These are phyloP conservation scores for Littorina saxatilis DNA, from an alignment of 1,140 invertebrate genomes.

Conservation along the genomic window DNA sequence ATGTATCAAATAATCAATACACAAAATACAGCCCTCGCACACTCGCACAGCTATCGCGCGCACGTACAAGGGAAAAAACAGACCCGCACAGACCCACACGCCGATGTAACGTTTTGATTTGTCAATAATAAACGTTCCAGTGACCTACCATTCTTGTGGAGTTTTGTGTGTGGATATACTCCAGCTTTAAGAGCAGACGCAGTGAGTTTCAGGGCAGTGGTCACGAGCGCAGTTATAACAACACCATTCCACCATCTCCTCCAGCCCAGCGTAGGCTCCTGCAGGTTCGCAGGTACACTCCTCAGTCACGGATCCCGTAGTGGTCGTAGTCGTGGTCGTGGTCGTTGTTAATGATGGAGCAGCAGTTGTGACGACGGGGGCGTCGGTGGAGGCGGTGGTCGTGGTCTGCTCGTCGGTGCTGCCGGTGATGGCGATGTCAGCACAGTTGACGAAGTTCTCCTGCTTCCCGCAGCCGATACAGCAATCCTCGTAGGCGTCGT, in stretches of 20 bases:
- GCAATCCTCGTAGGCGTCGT: constrained; percentile 40
- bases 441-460: constrained; percentile 83
- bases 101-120: no score
- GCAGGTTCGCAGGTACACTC: no score
- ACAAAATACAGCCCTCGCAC: no score
- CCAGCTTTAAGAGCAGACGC: not conserved
- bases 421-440: constrained; percentile 80
- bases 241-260: not conserved
- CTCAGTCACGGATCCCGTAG: not conserved
- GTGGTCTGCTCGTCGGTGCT: not conserved
- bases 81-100: no score
- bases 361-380: not conserved
- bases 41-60: no score
- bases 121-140: no score
- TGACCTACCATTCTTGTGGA: no score
- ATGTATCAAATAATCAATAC: no score
- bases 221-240: not conserved
- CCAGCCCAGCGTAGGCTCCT: not conserved
- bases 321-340: not conserved
- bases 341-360: not conserved
- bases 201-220: not conserved
- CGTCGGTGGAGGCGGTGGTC: not conserved
- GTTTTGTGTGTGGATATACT: no score
- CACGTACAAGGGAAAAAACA: no score
- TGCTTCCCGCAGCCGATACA: constrained; percentile 75